Evolutionary conservation across 2,888 invertebrate genomes (phyloP).

Genomic region (Loripinus fragilis): DNA sequence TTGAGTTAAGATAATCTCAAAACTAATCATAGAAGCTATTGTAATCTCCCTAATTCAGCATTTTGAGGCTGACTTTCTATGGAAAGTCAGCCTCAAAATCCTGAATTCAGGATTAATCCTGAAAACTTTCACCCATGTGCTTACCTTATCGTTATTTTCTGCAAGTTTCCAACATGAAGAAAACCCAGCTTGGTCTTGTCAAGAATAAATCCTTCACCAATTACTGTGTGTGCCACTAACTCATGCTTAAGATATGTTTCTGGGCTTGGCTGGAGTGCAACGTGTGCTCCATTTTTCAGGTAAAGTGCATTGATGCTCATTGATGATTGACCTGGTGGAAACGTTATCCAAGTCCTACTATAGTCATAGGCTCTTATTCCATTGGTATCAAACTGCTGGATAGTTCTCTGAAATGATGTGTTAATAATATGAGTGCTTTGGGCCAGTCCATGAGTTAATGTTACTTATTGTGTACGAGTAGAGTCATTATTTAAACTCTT

Average conservation of each 20-base stretch:
- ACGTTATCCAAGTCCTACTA: slow-evolving; percentile 70
- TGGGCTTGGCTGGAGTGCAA: slow-evolving; percentile 63
- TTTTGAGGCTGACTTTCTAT: too few species aligned
- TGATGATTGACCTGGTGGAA: slow-evolving; percentile 32
- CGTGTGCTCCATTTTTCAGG: slow-evolving; percentile 68
- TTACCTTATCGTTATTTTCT: slow-evolving; percentile 59
- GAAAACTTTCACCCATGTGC: too few species aligned
- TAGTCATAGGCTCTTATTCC: slow-evolving; percentile 45
- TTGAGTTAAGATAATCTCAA: too few species aligned
- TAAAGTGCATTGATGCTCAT: slow-evolving; percentile 63
- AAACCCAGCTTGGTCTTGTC: slow-evolving; percentile 56
- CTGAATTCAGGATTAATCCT: too few species aligned
- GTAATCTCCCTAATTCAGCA: too few species aligned
- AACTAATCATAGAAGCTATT: too few species aligned
- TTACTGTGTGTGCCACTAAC: slow-evolving; percentile 55
- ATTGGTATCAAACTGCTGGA: slow-evolving; percentile 21
- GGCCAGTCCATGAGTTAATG: too few species aligned
- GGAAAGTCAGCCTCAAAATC: too few species aligned
- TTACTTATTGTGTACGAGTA: too few species aligned
- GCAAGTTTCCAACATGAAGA: slow-evolving; percentile 66
- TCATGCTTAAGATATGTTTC: slow-evolving; percentile 25
- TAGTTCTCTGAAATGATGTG: slow-evolving; percentile 34
- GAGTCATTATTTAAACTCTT: too few species aligned
- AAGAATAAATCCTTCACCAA: slow-evolving; percentile 60
- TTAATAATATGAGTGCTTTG: too few species aligned